Conservation (phyloP, 2,888 invertebrate genomes). For the Halictus ligatus region DNA sequence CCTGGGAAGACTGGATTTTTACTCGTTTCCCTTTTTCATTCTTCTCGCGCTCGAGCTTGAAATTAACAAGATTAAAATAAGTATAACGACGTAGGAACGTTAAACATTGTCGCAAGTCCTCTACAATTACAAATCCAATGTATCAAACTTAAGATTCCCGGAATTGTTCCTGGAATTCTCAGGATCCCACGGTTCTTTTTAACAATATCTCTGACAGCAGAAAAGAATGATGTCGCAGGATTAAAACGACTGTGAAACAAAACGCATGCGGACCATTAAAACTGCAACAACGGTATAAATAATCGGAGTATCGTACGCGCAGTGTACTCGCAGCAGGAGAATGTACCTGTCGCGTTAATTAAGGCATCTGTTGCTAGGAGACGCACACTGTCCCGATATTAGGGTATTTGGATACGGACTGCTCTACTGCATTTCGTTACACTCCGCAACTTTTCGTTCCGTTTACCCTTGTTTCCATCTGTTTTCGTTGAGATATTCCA, state of each 20-base stretch:
- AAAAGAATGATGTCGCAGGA: background rate
- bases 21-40: too few species aligned
- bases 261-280: background rate
- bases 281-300: background rate
- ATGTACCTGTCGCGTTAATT: background rate
- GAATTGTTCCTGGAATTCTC: too few species aligned
- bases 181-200: too few species aligned
- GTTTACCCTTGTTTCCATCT: background rate
- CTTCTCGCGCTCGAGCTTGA: too few species aligned
- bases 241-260: background rate
- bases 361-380: background rate
- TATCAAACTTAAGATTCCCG: too few species aligned
- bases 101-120: too few species aligned
- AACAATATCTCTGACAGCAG: background rate
- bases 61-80: too few species aligned
- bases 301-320: background rate
- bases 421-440: conserved; percentile 2
- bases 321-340: background rate
- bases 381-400: background rate
- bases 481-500: background rate
- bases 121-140: too few species aligned
- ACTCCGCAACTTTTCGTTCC: background rate
- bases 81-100: too few species aligned
- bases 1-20: too few species aligned
- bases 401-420: background rate